A percentile compares a stretch with the other conserved stretches of the same genome.
These are phyloP conservation scores for Nebria brevicollis DNA, from an alignment of 2,888 invertebrate species.

Conservation along the genomic window DNA sequence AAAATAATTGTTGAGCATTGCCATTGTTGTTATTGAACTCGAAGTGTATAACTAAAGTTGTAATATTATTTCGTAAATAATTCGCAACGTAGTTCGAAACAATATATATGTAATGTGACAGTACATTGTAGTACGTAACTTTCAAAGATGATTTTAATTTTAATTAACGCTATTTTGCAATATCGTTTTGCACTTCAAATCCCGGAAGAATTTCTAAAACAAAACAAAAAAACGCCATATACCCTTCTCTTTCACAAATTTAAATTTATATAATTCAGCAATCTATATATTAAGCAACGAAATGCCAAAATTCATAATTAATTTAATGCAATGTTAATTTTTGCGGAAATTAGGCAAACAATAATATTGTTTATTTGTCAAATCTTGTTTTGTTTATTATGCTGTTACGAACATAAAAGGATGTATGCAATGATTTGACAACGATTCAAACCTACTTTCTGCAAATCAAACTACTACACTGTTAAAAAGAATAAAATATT, in stretches of 20 bases:
- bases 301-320: not conserved
- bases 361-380: conserved; percentile 3
- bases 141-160: not conserved
- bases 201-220: not conserved
- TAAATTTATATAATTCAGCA: not conserved
- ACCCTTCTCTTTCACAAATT: not conserved
- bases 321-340: not conserved
- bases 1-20: not conserved
- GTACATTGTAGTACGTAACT: not conserved
- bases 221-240: not conserved
- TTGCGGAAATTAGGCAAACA: not conserved
- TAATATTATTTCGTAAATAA: not conserved
- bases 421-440: conserved; percentile 23
- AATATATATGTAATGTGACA: not conserved
- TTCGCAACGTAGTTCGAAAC: not conserved
- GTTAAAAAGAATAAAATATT: conserved; percentile 24
- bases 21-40: not conserved
- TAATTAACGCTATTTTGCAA: not conserved
- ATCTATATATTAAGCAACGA: not conserved
- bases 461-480: conserved; percentile 27
- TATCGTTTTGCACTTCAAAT: not conserved
- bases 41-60: not conserved
- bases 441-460: conserved; percentile 42
- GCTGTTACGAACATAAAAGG: conserved; percentile 29
- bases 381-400: conserved; percentile 22